Percentiles rank a stretch among this genome's conserved stretches.
Conservation (phyloP, 2,888 invertebrate genomes). For the Oxyteleia sp. region DNA sequence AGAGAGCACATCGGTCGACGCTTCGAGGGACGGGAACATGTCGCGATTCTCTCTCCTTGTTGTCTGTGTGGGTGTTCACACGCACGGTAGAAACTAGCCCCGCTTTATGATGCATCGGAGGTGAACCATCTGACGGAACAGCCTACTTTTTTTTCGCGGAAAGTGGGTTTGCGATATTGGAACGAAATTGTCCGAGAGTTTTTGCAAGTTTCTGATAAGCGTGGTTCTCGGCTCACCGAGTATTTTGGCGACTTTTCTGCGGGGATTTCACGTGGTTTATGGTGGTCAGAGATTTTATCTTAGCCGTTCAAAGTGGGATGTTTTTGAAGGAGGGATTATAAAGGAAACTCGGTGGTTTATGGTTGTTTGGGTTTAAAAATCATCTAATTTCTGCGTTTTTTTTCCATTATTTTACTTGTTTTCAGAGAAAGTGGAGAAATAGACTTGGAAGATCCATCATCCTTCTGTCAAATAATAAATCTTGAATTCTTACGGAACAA, state of each 20-base stretch:
- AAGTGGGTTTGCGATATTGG: slow-evolving; percentile 26
- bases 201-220: slow-evolving; percentile 2
- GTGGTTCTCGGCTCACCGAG: background rate
- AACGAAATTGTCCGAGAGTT: slow-evolving; percentile 18
- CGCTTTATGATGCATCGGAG: slow-evolving; percentile 64
- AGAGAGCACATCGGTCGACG: slow-evolving; percentile 47
- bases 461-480: too few relatives aligned
- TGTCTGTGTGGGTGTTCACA: slow-evolving; percentile 71
- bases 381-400: too few relatives aligned
- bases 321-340: background rate
- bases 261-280: background rate
- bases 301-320: background rate
- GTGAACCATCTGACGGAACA: slow-evolving; percentile 45
- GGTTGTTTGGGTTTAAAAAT: too few relatives aligned
- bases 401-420: too few relatives aligned
- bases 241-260: slow-evolving; percentile 3
- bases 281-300: background rate
- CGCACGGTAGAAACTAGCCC: slow-evolving; percentile 78
- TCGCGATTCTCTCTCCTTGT: slow-evolving; percentile 5
- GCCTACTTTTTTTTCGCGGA: slow-evolving; percentile 36
- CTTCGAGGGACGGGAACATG: slow-evolving; percentile 42
- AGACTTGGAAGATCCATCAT: too few relatives aligned
- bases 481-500: too few relatives aligned
- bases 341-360: too few relatives aligned
- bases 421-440: too few relatives aligned